Conservation (phyloP, 2,113 vertebrate genomes). For the Siniperca chuatsi region DNA sequence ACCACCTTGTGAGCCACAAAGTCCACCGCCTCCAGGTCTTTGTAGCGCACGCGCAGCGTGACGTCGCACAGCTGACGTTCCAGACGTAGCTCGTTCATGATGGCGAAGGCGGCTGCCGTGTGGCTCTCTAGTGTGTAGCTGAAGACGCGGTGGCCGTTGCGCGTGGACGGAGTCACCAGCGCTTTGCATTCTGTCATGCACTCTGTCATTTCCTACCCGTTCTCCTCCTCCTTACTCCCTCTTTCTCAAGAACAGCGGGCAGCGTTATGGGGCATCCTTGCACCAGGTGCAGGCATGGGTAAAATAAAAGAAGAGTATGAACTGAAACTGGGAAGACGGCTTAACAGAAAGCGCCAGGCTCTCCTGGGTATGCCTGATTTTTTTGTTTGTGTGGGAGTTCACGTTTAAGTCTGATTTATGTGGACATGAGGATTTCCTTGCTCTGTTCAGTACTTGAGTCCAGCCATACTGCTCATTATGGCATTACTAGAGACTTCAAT, state of each 20-base stretch:
- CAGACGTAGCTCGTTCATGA: conserved; percentile 95
- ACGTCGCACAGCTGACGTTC: conserved; percentile 93
- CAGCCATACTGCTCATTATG: conserved; percentile 49
- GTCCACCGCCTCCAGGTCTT: conserved; percentile 85
- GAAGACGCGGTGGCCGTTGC: conserved; percentile 90
- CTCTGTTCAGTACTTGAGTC: conserved; percentile 55
- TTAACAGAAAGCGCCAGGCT: neutral
- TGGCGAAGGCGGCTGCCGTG: conserved; percentile 90
- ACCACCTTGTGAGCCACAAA: conserved; percentile 95
- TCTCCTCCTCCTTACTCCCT: conserved; percentile 54
- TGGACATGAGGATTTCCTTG: conserved; percentile 34
- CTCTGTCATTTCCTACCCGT: conserved; percentile 77
- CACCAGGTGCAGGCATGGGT: conserved; percentile 62
- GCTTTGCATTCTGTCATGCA: conserved; percentile 91
- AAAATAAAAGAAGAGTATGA: conserved; percentile 42
- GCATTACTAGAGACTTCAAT: conserved; percentile 33
- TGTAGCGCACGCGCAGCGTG: conserved; percentile 90
- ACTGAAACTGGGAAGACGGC: neutral
- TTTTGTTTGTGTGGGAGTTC: conserved; percentile 4
- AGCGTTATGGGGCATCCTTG: conserved; percentile 71
- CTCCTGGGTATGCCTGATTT: neutral
- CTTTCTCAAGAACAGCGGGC: conserved; percentile 64
- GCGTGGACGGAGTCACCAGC: conserved; percentile 93
- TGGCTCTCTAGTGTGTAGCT: conserved; percentile 94
- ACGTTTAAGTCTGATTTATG: conserved; percentile 24